Percentiles rank a stretch among this genome's conserved stretches.
Evolutionary conservation across 2,113 vertebrate species (phyloP).

Genomic region (Caranx melampygus): DNA sequence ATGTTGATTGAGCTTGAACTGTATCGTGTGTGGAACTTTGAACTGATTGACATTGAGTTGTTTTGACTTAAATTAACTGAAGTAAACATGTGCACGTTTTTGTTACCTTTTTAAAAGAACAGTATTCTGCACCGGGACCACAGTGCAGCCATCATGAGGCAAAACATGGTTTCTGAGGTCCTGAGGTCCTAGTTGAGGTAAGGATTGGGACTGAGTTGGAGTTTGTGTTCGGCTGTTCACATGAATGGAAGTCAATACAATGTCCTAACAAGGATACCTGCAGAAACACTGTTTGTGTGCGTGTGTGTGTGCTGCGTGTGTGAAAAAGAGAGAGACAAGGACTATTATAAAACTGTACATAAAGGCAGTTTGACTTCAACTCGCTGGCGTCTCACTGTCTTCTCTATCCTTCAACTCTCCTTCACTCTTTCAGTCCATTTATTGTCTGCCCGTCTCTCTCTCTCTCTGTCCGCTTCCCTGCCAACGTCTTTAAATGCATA

Average conservation of each 20-base stretch:
- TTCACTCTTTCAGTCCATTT: slow-evolving; percentile 45
- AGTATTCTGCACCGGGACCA: too few relatives aligned
- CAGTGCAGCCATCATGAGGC: too few relatives aligned
- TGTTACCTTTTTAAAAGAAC: too few relatives aligned
- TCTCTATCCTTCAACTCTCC: slow-evolving; percentile 61
- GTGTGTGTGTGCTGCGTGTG: background rate
- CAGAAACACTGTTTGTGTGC: background rate
- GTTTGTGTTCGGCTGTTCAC: too few relatives aligned
- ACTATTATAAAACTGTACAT: slow-evolving; percentile 53
- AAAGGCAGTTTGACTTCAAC: slow-evolving; percentile 51
- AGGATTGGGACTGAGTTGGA: too few relatives aligned
- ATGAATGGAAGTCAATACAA: too few relatives aligned
- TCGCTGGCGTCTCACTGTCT: slow-evolving; percentile 38
- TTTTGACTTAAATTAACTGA: background rate
- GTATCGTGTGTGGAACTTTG: background rate
- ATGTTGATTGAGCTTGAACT: slow-evolving; percentile 3
- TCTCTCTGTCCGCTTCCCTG: background rate
- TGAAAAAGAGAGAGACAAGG: background rate
- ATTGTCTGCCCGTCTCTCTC: background rate
- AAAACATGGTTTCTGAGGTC: too few relatives aligned
- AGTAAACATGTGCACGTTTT: background rate
- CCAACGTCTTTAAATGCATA: background rate
- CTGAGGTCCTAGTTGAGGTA: too few relatives aligned
- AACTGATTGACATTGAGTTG: background rate
- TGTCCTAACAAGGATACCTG: too few relatives aligned